Percentiles rank a stretch among this genome's conserved stretches.
Evolutionary conservation across 2,888 invertebrate genomes (phyloP).

Genomic region (Diloba caeruleocephala): DNA sequence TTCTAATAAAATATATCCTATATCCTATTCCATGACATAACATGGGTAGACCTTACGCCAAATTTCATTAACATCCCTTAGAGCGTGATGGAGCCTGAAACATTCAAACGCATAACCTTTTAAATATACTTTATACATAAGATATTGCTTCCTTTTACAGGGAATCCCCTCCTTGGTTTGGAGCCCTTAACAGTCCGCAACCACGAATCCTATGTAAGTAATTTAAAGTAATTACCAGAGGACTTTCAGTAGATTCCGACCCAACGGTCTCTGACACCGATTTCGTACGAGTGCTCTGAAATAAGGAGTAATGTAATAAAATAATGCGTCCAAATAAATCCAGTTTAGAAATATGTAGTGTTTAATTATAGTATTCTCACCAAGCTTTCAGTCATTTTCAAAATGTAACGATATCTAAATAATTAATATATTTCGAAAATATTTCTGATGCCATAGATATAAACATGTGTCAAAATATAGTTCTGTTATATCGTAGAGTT

Average conservation of each 20-base stretch:
- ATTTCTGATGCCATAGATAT: constrained; percentile 22
- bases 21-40: too few species aligned
- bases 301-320: constrained; percentile 34
- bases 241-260: constrained; percentile 67
- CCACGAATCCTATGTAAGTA: too few species aligned
- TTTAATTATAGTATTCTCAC: constrained; percentile 59
- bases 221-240: constrained; percentile 60
- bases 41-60: too few species aligned
- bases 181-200: too few species aligned
- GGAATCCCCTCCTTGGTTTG: too few species aligned
- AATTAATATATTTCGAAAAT: constrained; percentile 44
- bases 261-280: constrained; percentile 62
- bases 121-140: too few species aligned
- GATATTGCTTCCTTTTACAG: too few species aligned
- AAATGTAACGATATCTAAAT: constrained; percentile 43
- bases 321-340: background rate
- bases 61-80: too few species aligned
- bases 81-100: too few species aligned
- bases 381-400: constrained; percentile 74
- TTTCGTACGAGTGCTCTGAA: constrained; percentile 76
- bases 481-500: too few species aligned
- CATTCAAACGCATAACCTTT: too few species aligned
- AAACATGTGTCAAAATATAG: constrained; percentile 37
- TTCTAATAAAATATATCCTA: too few species aligned
- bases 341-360: background rate